phyloP scores from a whole-genome alignment of 2,888 invertebrate species.

The Drosophila testacea region DNA sequence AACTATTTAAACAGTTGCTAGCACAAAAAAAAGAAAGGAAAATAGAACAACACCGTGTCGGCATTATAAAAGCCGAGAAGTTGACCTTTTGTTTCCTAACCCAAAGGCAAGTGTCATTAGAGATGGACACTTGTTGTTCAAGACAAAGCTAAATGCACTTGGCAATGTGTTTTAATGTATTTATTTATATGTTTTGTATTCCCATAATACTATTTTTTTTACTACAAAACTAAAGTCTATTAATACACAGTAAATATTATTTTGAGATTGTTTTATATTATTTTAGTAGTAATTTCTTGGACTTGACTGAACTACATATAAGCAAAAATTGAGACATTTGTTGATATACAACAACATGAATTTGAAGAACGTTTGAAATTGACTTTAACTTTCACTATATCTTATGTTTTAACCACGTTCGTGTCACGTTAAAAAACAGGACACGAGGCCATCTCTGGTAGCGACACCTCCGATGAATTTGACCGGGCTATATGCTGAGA shows the following conservation, averaged over 20 bases:
- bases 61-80: conserved; percentile 48
- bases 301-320: not conserved
- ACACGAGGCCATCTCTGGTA: conserved; percentile 17
- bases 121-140: not conserved
- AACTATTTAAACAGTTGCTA: conserved; percentile 42
- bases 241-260: too few relatives aligned
- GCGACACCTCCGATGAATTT: conserved; percentile 21
- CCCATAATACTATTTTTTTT: not conserved
- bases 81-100: not conserved
- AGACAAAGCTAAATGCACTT: not conserved
- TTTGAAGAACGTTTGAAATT: not conserved
- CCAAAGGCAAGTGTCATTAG: conserved; percentile 4
- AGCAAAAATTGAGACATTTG: not conserved
- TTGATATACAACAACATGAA: not conserved
- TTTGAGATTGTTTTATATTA: too few relatives aligned
- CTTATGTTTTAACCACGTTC: not conserved
- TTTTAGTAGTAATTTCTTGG: not conserved
- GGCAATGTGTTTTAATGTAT: not conserved
- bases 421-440: conserved; percentile 14
- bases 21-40: not conserved
- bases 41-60: conserved; percentile 32
- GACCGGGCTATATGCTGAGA: conserved; percentile 11
- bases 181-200: not conserved
- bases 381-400: not conserved
- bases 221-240: not conserved